These are phyloP conservation scores for Carassius auratus DNA, from an alignment of 2,113 vertebrate species.

Conservation along the genomic window DNA sequence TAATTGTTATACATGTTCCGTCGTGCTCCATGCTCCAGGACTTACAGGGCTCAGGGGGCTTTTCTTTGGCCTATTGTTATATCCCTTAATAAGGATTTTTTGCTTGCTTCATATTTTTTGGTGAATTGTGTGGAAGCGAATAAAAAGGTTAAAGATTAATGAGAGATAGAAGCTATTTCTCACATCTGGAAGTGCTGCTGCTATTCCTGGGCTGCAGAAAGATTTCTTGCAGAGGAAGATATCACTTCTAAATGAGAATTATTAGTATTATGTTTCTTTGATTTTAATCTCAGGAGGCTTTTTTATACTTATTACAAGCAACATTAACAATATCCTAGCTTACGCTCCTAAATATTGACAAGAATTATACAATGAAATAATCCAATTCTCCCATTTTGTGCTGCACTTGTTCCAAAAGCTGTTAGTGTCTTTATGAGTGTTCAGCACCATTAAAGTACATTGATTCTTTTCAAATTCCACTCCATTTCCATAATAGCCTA, in stretches of 20 bases:
- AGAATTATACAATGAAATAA: neutral
- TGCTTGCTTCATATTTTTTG: conserved; percentile 59
- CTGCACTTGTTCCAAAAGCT: neutral
- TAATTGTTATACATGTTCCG: conserved; percentile 59
- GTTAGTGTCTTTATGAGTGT: conserved; percentile 10
- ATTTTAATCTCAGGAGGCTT: conserved; percentile 40
- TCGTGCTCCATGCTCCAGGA: conserved; percentile 40
- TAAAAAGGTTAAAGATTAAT: conserved; percentile 56
- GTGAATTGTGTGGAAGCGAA: conserved; percentile 57
- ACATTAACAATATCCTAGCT: neutral
- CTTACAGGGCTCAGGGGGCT: conserved; percentile 46
- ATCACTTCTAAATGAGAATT: conserved; percentile 42
- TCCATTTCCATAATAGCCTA: neutral
- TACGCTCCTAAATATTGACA: neutral
- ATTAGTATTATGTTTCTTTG: conserved; percentile 3
- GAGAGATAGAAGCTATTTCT: conserved; percentile 51
- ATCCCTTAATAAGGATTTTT: conserved; percentile 47
- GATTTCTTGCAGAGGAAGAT: conserved; percentile 29
- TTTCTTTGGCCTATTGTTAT: conserved; percentile 66
- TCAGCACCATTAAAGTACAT: neutral
- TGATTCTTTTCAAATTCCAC: neutral
- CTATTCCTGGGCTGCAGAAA: conserved; percentile 61
- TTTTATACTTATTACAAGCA: conserved; percentile 11
- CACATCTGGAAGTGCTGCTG: conserved; percentile 54
- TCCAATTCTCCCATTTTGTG: neutral